Evolutionary conservation across 2,888 invertebrate species (phyloP).

Genomic region (Hedya salicella): DNA sequence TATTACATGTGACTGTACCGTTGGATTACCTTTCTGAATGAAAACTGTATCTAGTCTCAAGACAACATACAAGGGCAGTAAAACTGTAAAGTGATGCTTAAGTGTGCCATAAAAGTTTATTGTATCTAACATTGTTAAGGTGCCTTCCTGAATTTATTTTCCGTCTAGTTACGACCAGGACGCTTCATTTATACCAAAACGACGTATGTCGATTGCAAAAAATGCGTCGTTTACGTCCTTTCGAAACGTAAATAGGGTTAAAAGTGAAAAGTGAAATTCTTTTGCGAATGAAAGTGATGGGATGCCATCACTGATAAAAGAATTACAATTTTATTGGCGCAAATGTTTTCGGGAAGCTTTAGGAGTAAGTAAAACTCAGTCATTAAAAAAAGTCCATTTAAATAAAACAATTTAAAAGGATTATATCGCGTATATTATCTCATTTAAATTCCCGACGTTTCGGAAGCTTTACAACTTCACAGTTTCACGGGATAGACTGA

Average conservation of each 20-base stretch:
- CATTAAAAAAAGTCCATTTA: not conserved
- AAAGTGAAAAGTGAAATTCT: constrained; percentile 24
- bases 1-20: not conserved
- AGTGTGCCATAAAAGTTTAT: constrained; percentile 40
- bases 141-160: constrained; percentile 22
- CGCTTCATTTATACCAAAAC: not conserved
- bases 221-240: not conserved
- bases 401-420: no score
- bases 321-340: not conserved
- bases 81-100: constrained; percentile 38
- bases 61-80: constrained; percentile 17
- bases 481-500: no score
- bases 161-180: constrained; percentile 17
- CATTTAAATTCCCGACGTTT: no score
- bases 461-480: no score
- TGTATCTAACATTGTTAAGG: constrained; percentile 39
- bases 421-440: no score
- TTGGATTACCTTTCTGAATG: not conserved
- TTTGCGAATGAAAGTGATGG: constrained; percentile 12
- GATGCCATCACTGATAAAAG: not conserved
- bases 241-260: not conserved
- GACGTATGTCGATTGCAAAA: not conserved
- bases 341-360: constrained; percentile 1
- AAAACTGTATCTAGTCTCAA: not conserved
- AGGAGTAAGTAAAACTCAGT: not conserved